Evolutionary conservation across 2,888 invertebrate species (phyloP).

Genomic region (Eutolmus rufibarbis): DNA sequence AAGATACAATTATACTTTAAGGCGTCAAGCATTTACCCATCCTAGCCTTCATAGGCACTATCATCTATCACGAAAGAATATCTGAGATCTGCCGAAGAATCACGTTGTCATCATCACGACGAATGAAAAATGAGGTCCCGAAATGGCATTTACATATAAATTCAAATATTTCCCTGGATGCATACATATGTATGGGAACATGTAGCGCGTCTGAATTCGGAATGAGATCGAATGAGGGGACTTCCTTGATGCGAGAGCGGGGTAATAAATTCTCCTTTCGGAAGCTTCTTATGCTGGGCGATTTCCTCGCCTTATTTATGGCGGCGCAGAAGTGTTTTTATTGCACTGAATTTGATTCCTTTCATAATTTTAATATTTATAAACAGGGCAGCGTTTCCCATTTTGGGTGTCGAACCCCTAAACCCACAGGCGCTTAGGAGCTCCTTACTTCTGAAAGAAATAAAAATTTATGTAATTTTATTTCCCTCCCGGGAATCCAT

Average conservation of each 20-base stretch:
- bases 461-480: conserved; percentile 19
- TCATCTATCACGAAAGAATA: background rate
- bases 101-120: conserved; percentile 27
- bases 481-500: background rate
- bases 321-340: background rate
- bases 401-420: background rate
- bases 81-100: conserved; percentile 18
- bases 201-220: conserved; percentile 12
- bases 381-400: background rate
- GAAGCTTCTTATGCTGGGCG: conserved; percentile 10
- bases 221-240: conserved; percentile 23
- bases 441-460: background rate
- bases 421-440: background rate
- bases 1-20: background rate
- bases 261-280: conserved; percentile 28
- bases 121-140: conserved; percentile 15
- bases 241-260: background rate
- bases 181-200: background rate
- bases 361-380: conserved; percentile 26
- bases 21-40: background rate
- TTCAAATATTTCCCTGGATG: conserved; percentile 29
- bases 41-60: background rate
- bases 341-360: conserved; percentile 10
- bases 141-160: conserved; percentile 36
- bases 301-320: conserved; percentile 19